Conservation (phyloP, 1,140 invertebrate species). For the Euwallacea similis region DNA sequence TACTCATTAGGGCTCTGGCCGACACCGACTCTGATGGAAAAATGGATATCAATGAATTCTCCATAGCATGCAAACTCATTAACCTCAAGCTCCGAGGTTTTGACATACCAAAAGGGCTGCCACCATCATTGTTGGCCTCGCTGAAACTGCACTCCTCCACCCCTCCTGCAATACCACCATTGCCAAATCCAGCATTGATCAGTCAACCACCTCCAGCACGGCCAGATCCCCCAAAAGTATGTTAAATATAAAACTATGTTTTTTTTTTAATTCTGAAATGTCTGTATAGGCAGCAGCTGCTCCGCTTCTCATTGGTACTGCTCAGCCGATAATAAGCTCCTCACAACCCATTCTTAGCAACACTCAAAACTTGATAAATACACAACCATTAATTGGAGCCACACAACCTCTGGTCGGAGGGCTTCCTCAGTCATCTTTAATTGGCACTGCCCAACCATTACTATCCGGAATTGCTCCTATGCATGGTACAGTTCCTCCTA, state of each 20-base stretch:
- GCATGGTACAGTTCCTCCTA: conserved; percentile 17
- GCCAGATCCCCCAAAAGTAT: conserved; percentile 55
- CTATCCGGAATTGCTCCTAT: conserved; percentile 21
- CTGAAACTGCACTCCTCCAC: conserved; percentile 55
- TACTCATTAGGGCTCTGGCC: conserved; percentile 73
- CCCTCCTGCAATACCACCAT: conserved; percentile 53
- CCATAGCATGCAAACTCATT: conserved; percentile 96
- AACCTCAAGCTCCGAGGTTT: conserved; percentile 89
- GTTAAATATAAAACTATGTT: too few relatives aligned
- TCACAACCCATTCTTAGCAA: conserved; percentile 11
- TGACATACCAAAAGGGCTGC: conserved; percentile 85
- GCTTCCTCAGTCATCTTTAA: too few relatives aligned
- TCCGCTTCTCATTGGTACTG: conserved; percentile 40
- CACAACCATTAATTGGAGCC: conserved; percentile 22
- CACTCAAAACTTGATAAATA: conserved; percentile 11
- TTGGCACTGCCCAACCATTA: conserved; percentile 13
- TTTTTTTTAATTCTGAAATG: too few relatives aligned
- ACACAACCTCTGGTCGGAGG: conserved; percentile 28
- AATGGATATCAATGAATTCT: conserved; percentile 96
- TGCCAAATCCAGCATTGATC: conserved; percentile 47
- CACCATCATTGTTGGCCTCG: conserved; percentile 72
- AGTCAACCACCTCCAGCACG: conserved; percentile 49
- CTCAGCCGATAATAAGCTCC: conserved; percentile 37
- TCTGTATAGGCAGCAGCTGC: background rate
- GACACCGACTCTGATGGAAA: conserved; percentile 96